phyloP scores from a whole-genome alignment of 2,113 vertebrate genomes.

The Amazona guildingii region DNA sequence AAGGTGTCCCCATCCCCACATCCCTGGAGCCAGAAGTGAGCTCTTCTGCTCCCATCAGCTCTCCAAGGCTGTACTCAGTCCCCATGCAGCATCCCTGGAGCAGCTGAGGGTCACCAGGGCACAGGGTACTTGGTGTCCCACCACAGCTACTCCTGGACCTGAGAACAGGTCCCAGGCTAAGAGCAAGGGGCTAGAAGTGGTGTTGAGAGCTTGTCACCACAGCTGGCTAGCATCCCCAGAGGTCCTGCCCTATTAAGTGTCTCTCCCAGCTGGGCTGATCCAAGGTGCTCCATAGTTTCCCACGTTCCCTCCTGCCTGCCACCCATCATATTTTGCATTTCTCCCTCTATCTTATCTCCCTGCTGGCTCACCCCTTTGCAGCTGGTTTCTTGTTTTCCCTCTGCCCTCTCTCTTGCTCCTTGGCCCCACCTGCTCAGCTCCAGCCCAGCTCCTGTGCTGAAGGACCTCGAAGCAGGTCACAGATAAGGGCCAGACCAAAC shows the following conservation, averaged over 20 bases:
- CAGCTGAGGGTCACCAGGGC: background rate
- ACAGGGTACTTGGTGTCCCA: background rate
- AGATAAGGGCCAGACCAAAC: slow-evolving; percentile 70
- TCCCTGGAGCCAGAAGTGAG: fast-evolving
- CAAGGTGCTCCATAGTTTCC: background rate
- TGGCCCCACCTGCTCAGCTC: slow-evolving; percentile 44
- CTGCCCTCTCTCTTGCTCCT: background rate
- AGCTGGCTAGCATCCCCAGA: background rate
- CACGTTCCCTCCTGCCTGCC: background rate
- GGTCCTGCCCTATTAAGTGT: background rate
- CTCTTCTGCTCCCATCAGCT: background rate
- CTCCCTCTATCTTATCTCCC: slow-evolving; percentile 60
- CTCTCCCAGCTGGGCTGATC: background rate
- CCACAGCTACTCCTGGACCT: background rate
- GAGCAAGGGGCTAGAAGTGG: fast-evolving
- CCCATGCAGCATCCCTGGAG: background rate
- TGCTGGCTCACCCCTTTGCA: background rate
- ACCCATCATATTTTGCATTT: slow-evolving; percentile 64
- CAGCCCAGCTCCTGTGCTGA: background rate
- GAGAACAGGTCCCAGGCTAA: background rate
- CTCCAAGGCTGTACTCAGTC: background rate
- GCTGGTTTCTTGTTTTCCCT: slow-evolving; percentile 59
- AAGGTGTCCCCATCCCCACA: fast-evolving
- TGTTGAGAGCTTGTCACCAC: background rate
- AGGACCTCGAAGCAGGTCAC: slow-evolving; percentile 24